Evolutionary conservation across 30 jellyfish, hydroid and myxozoan species (phyloP), one percentile per base, ranked within the genome.

Genomic region (Catostylus mosaicus): DNA sequence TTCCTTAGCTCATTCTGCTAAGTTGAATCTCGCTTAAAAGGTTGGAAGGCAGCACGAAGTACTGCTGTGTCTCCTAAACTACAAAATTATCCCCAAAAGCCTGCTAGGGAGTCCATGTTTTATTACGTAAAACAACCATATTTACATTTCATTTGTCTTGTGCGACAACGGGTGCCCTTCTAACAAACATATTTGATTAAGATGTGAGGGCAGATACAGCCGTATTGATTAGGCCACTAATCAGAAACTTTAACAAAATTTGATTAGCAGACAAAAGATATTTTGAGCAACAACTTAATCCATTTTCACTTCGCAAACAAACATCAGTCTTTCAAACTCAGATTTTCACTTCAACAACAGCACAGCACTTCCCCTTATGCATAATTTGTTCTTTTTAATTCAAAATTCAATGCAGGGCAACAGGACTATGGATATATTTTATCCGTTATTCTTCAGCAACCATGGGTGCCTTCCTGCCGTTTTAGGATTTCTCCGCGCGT

Each of bases 391-490:
- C 63, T 4, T 16, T 2, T 2, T 48, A 48, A 48, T 48, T 6
- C 63, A 27, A 48, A 48, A 48, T 48, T n/a, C 71, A 59, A 59
- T 9, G 16, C 3, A 59, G 38, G 38, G 23, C 37, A 59, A 59
- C 20, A 59, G 38, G 38, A 3, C 20, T 16, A 16, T 4, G 63
- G 3, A 48, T n/a, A 48, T 27, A 48, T 16, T n/a, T 59, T 27
- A 27, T 59, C 71, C 38, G 18, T 16, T 5, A 59, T 19, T 59
- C 71, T 12, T 59, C 38, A 23, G 38, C 4, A 27, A 59, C 71
- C 38, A 27, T n/a, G 71, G 71, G 71, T 59, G 5, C 71, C 26
- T 59, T 59, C 37, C 71, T 23, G 19, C 7, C 27, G 63, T 48
- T 2, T 48, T 16, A 23, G 63, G 63, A 9, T n/a, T n/a, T n/a